Base-by-base conservation (phyloP, 2,113 vertebrate genomes). In the Paraplagusia blochii region DNA sequence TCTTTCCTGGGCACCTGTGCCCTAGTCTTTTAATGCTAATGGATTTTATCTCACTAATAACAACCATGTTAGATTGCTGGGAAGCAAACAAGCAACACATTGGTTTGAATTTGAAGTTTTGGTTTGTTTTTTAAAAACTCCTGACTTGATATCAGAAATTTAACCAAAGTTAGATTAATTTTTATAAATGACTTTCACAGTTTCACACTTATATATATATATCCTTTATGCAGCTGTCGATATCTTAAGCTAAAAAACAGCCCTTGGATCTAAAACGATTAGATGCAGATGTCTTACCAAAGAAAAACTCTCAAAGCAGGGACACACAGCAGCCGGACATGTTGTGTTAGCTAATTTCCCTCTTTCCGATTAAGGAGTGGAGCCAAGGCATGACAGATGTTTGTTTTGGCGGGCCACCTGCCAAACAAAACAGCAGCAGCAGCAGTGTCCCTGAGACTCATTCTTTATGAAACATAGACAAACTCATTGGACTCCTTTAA, bases 331-430 rank as follows among this genome's bases (percentile, higher is more conserved):
- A 72, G 68, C 70, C 45, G 80, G 77, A 74, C 72, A 61, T 44
- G 33, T 77, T 73, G 72, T 53, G 66, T 80, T 74, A 63, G 74
- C 76, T 81, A 60, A 81, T 85, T 84, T 86, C 80, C 74, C 79
- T 86, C 6, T 29, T 71, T 87, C 85, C 78, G 67, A 87, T 82
- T 80, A 57, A 60, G 63, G 56, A 60, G 64, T 18, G 3, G 70
- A 53, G 66, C 73, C 65, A 85, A 79, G 70, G 72, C 75, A 45
- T 70, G 79, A 78, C 83, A 81, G 83, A 83, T 83, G 85, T 84
- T 87, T 81, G 74, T 69, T 75, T 85, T 87, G 81, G 84, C 81
- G 72, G 56, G 1, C 43, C 62, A 42, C 74, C 80, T 58, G 39
- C 66, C 1, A 9, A 76, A 47, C 58, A 9, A 13, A 48, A 58